Percentiles rank a stretch among this genome's conserved stretches.
Conservation (phyloP, 2,888 invertebrate species). For the Formica aserva region DNA sequence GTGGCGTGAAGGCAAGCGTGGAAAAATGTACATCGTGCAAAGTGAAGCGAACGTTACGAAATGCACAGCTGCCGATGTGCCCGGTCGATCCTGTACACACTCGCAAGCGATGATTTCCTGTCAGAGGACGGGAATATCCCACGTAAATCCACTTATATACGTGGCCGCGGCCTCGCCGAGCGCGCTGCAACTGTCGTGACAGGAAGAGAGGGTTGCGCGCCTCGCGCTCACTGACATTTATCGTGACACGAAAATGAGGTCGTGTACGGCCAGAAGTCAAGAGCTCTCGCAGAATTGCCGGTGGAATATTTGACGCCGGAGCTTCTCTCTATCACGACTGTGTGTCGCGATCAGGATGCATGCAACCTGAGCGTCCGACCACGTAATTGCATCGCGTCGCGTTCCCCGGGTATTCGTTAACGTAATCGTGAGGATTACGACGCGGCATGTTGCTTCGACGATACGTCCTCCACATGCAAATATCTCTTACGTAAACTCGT, state of each 20-base stretch:
- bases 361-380: conserved; percentile 42
- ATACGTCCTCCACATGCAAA: conserved; percentile 23
- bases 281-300: conserved; percentile 35
- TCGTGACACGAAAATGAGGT: conserved; percentile 56
- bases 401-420: conserved; percentile 31
- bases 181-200: conserved; percentile 71
- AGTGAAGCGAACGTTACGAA: conserved; percentile 42
- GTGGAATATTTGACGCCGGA: conserved; percentile 38
- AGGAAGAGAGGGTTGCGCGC: conserved; percentile 58
- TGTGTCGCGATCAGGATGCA: conserved; percentile 12
- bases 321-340: conserved; percentile 11
- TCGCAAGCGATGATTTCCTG: conserved; percentile 62
- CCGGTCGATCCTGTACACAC: conserved; percentile 32
- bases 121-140: conserved; percentile 40
- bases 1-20: conserved; percentile 48
- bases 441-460: conserved; percentile 3
- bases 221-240: conserved; percentile 57
- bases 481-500: conserved; percentile 37
- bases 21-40: conserved; percentile 42
- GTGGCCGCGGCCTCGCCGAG: conserved; percentile 47
- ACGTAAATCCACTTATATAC: conserved; percentile 55
- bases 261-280: conserved; percentile 48
- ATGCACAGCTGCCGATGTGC: conserved; percentile 59
- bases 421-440: conserved; percentile 47
- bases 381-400: conserved; percentile 36